Percentiles rank a stretch among this genome's conserved stretches.
Evolutionary conservation across 2,888 invertebrate genomes (phyloP).

Genomic region (Apodemia duryi): DNA sequence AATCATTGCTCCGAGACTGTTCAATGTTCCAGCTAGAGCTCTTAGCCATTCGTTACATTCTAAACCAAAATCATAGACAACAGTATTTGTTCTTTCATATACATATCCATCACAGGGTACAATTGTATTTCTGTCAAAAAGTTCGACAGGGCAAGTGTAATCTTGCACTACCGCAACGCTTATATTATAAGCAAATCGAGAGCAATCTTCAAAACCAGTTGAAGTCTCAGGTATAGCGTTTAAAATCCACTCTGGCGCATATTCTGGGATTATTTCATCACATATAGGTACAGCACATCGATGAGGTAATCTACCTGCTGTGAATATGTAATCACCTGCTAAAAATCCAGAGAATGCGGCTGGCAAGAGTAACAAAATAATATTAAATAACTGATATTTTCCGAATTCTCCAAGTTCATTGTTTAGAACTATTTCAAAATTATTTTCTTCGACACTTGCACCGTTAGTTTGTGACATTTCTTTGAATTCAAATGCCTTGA

Average conservation of each 20-base stretch:
- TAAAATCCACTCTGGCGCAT: slow-evolving; percentile 53
- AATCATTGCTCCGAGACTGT: slow-evolving; percentile 84
- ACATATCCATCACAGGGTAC: slow-evolving; percentile 56
- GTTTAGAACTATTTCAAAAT: slow-evolving; percentile 56
- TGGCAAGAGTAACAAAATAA: slow-evolving; percentile 50
- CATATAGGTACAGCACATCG: slow-evolving; percentile 58
- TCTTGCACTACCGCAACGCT: slow-evolving; percentile 32
- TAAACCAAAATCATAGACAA: slow-evolving; percentile 63
- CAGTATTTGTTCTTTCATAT: slow-evolving; percentile 56
- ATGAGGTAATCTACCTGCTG: slow-evolving; percentile 56
- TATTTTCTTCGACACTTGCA: slow-evolving; percentile 41
- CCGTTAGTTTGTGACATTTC: slow-evolving; percentile 36
- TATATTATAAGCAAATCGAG: slow-evolving; percentile 45
- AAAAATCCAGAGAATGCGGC: slow-evolving; percentile 56
- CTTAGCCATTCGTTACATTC: slow-evolving; percentile 83
- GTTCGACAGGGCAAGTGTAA: slow-evolving; percentile 43
- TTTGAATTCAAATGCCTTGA: not conserved
- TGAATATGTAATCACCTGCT: slow-evolving; percentile 65
- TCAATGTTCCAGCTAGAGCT: slow-evolving; percentile 86
- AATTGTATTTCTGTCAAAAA: slow-evolving; percentile 51
- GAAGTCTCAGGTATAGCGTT: slow-evolving; percentile 52
- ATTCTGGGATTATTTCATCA: slow-evolving; percentile 48
- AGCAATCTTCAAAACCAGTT: slow-evolving; percentile 58
- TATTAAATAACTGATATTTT: slow-evolving; percentile 55
- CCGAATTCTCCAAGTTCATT: slow-evolving; percentile 59